Base-by-base conservation (phyloP, 1,140 invertebrate species). In the Atta texana region DNA sequence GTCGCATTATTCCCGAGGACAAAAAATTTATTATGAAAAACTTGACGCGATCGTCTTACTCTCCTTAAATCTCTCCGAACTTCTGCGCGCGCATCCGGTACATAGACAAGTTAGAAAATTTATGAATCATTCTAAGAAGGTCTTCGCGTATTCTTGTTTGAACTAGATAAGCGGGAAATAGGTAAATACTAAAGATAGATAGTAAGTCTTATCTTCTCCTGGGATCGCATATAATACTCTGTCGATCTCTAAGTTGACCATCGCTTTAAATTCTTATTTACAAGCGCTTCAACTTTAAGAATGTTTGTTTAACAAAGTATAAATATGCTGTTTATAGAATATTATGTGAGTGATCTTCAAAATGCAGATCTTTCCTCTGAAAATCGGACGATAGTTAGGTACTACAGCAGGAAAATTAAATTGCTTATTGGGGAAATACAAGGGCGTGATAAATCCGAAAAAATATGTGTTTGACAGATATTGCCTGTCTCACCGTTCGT, bases 401-500 rank as follows among this genome's bases (percentile, higher is more conserved):
- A 31, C 31, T 21, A 12, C 49, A 49, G 24, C 39, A 44, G 55
- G 88, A 89, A 92, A 93, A 93, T 93, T 93, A 92, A 94, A 94
- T 94, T 93, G 90, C 87, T 87, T 91, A 88, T 87, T 80, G 90
- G 87, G 82, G 82, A 61, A 72, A 34, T 84, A 69, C 85, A 69
- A 88, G 87, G 87, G 86, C 85, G 89, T 92, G 92, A 94, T 94
- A 94, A 94, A 94, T 94, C 92, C 91, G 88, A 93, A 93, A 93
- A 94, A 94, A 94, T 94, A 93, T 93, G 93, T 91, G 93, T 94
- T 94, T 94, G 93, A 94, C 93, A 93, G 93, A 94, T 94, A 94
- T 94, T 94, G 91, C 86, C 87, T 86, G 84, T 87, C 86, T 75
- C 88, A 85, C 64, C 85, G 84, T 57, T 76, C 80, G 88, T 90